Evolutionary conservation across 2,797 vertebrate species (phyloP).

Genomic region (Synaphobranchus kaupii): DNA sequence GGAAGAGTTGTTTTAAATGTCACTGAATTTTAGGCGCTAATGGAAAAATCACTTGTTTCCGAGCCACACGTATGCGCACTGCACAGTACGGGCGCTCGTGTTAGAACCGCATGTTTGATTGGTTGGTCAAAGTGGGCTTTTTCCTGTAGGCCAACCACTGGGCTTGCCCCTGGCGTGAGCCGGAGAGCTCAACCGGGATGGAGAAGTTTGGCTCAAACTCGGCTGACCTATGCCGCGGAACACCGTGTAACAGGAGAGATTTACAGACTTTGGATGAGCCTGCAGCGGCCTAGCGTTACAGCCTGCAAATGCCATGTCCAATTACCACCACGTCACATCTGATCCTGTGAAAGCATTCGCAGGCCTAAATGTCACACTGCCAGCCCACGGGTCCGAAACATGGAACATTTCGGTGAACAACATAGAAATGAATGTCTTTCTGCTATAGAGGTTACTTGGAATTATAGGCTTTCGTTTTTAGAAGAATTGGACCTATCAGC

Average conservation of each 20-base stretch:
- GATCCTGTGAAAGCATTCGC: conserved; percentile 14
- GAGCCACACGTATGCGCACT: not conserved
- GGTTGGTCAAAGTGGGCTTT: not conserved
- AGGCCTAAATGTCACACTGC: conserved; percentile 26
- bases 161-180: not conserved
- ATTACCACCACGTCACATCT: not conserved
- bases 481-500: not conserved
- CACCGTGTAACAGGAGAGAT: conserved; percentile 17
- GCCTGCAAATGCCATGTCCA: not conserved
- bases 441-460: not conserved
- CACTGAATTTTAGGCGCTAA: not conserved
- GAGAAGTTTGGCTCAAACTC: not conserved
- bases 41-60: not conserved
- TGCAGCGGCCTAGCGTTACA: not conserved
- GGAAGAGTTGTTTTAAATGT: conserved; percentile 4
- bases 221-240: conserved; percentile 3
- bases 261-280: not conserved
- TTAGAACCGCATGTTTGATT: not conserved
- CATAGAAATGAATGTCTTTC: not conserved
- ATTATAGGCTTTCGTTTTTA: no score
- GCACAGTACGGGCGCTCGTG: not conserved
- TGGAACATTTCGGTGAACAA: not conserved
- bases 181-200: not conserved
- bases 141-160: not conserved
- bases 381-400: conserved; percentile 2